Evolutionary conservation across 2,113 vertebrate genomes (phyloP).

Genomic region (Donacobius atricapilla): DNA sequence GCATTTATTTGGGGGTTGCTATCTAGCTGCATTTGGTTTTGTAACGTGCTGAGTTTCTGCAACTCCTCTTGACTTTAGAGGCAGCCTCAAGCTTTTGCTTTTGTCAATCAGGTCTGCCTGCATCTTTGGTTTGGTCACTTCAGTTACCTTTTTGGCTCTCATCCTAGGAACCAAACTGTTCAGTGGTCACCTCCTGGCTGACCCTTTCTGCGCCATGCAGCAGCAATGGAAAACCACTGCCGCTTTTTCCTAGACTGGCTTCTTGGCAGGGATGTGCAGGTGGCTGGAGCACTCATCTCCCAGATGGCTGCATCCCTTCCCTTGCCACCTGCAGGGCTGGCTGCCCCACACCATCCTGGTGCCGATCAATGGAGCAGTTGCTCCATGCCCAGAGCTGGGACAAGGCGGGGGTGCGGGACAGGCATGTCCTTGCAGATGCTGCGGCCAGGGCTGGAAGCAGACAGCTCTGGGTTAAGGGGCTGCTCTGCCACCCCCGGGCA

Average conservation of each 20-base stretch:
- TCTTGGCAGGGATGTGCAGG: neutral
- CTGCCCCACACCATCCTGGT: neutral
- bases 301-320: neutral
- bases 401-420: rapidly evolving
- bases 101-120: neutral
- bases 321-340: too few relatives aligned
- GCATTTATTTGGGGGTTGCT: neutral
- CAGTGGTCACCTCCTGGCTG: neutral
- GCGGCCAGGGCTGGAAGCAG: neutral
- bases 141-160: neutral
- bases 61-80: neutral
- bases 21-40: neutral
- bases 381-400: neutral
- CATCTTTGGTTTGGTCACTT: neutral
- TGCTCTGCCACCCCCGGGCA: neutral
- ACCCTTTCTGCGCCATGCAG: neutral
- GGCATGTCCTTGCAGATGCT: neutral
- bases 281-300: neutral
- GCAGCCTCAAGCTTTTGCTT: neutral
- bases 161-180: neutral
- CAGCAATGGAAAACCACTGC: neutral
- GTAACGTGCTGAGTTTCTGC: neutral
- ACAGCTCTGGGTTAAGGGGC: neutral
- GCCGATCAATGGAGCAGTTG: neutral
- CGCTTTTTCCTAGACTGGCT: neutral